phyloP scores from a whole-genome alignment of 1,140 invertebrate genomes.

The Thaumetopoea pityocampa region DNA sequence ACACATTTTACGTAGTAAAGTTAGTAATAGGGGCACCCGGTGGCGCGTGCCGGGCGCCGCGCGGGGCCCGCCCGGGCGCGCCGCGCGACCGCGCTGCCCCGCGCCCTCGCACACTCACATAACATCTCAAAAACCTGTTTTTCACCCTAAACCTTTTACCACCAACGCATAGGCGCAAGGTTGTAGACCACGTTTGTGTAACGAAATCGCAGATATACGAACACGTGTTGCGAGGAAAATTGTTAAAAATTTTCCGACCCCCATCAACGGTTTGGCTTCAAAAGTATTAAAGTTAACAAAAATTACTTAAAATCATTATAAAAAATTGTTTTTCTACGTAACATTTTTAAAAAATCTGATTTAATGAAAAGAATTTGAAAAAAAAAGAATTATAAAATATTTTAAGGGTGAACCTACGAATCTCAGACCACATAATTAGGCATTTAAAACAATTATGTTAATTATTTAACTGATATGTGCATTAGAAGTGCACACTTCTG shows the following conservation, averaged over 20 bases:
- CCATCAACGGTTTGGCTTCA: constrained; percentile 24
- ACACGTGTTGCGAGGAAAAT: constrained; percentile 43
- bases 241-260: constrained; percentile 57
- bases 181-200: constrained; percentile 19
- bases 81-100: constrained; percentile 30
- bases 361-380: no score
- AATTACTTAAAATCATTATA: constrained; percentile 4
- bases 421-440: no score
- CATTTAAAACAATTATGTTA: no score
- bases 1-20: constrained; percentile 17
- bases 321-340: constrained; percentile 6
- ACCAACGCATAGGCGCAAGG: constrained; percentile 49
- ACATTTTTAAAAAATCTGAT: no score
- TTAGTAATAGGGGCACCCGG: not conserved
- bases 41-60: constrained; percentile 31
- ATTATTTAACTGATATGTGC: no score
- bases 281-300: constrained; percentile 4
- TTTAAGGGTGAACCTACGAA: no score
- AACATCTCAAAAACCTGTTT: constrained; percentile 42
- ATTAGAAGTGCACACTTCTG: no score
- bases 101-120: constrained; percentile 38
- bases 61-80: constrained; percentile 31
- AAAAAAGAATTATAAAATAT: no score
- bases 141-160: constrained; percentile 35
- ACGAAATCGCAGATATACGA: constrained; percentile 23